phyloP scores from a whole-genome alignment of 2,888 invertebrate genomes.

The Pseudococcus longispinus region DNA sequence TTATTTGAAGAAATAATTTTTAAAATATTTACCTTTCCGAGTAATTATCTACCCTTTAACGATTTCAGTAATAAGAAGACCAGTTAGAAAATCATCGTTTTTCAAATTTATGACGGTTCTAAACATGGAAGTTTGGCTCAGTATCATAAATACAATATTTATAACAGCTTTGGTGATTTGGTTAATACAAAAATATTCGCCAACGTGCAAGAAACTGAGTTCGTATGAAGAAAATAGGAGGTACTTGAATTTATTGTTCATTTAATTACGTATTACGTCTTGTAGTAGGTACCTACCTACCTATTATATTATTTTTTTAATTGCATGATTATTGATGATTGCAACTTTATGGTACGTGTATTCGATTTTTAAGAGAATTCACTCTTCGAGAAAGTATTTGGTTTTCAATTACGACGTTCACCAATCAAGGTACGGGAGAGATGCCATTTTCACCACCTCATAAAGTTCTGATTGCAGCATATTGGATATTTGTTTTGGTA shows the following conservation, averaged over 20 bases:
- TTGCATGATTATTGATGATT: background rate
- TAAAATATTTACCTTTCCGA: background rate
- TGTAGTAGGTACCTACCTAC: too few species aligned
- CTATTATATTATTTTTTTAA: background rate
- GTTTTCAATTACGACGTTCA: conserved; percentile 92
- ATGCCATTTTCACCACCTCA: conserved; percentile 80
- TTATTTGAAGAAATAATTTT: background rate
- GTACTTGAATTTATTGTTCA: too few species aligned
- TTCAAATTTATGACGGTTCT: conserved; percentile 95
- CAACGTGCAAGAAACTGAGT: conserved; percentile 62
- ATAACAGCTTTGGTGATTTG: conserved; percentile 87
- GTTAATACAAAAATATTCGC: conserved; percentile 87
- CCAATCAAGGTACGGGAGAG: conserved; percentile 75
- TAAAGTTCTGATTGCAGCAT: conserved; percentile 87
- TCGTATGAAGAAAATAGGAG: background rate
- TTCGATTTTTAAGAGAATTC: conserved; percentile 71
- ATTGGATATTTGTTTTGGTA: conserved; percentile 95
- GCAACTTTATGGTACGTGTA: background rate
- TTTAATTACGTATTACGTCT: too few species aligned
- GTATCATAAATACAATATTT: conserved; percentile 82
- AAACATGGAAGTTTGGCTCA: conserved; percentile 85
- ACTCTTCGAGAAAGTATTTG: conserved; percentile 91
- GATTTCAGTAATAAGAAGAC: conserved; percentile 80
- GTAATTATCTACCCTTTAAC: background rate
- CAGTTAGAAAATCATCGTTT: conserved; percentile 79